Evolutionary conservation across 2,888 invertebrate species (phyloP).

Genomic region (Biston betularia): DNA sequence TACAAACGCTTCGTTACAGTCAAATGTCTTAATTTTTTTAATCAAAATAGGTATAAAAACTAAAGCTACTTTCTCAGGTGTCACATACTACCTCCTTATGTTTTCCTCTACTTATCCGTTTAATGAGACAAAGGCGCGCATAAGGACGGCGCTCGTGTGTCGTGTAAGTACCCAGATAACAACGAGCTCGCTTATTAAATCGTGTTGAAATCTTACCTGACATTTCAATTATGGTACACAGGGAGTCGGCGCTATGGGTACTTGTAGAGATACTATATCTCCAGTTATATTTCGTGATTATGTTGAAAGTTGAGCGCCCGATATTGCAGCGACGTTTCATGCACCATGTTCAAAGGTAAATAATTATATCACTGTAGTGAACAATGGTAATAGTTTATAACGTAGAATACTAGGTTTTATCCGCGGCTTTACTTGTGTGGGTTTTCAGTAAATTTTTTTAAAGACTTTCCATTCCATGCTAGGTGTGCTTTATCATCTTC

Average conservation of each 20-base stretch:
- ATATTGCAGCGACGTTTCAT: too few species aligned
- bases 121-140: conserved; percentile 22
- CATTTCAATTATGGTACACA: conserved; percentile 52
- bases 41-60: background rate
- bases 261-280: too few species aligned
- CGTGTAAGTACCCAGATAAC: conserved; percentile 26
- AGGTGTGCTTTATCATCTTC: too few species aligned
- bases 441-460: too few species aligned
- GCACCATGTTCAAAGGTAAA: too few species aligned
- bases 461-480: too few species aligned
- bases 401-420: too few species aligned
- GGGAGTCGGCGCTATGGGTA: background rate
- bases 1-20: background rate
- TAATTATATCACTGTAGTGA: too few species aligned
- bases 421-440: too few species aligned
- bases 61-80: background rate
- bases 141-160: conserved; percentile 25
- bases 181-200: conserved; percentile 48
- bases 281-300: too few species aligned
- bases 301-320: too few species aligned
- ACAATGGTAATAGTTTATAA: too few species aligned
- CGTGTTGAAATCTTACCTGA: conserved; percentile 49
- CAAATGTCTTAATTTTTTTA: background rate
- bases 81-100: conserved; percentile 10
- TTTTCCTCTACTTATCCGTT: conserved; percentile 21